Conservation (phyloP, 2,113 vertebrate species). For the Orcinus orca region DNA sequence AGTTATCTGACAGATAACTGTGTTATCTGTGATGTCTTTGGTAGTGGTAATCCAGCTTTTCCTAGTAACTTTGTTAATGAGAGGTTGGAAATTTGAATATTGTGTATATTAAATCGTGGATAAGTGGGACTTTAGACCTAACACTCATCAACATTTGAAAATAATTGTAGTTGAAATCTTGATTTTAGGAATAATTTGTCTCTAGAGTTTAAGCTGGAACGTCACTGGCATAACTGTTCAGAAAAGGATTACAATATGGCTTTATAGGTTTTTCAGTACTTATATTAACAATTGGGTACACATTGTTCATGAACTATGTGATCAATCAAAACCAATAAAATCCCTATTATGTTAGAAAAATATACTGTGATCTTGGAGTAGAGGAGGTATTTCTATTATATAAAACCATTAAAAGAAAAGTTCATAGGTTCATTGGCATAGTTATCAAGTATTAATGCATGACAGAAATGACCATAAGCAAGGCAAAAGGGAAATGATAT, state of each 20-base stretch:
- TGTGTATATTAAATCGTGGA: background rate
- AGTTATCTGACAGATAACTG: no score
- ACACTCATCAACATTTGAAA: background rate
- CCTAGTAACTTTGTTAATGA: background rate
- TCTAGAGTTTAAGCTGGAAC: background rate
- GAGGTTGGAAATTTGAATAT: background rate
- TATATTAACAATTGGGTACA: background rate
- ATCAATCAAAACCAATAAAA: background rate
- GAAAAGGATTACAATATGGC: background rate
- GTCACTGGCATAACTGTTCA: background rate
- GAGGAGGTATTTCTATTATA: background rate
- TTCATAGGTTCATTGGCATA: background rate
- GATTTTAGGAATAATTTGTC: slow-evolving; percentile 22
- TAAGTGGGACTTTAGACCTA: background rate
- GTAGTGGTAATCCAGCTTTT: background rate
- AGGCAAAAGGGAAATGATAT: background rate
- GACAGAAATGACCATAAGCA: background rate
- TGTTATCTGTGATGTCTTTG: background rate
- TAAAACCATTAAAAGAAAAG: background rate
- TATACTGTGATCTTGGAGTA: background rate
- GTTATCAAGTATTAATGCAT: background rate
- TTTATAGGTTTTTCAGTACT: background rate
- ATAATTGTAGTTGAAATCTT: background rate
- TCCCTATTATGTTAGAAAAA: background rate
- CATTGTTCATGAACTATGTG: background rate